A percentile compares a stretch with the other conserved stretches of the same genome.
Evolutionary conservation across 1,140 invertebrate genomes (phyloP).

Genomic region (Drosophila suzukii): DNA sequence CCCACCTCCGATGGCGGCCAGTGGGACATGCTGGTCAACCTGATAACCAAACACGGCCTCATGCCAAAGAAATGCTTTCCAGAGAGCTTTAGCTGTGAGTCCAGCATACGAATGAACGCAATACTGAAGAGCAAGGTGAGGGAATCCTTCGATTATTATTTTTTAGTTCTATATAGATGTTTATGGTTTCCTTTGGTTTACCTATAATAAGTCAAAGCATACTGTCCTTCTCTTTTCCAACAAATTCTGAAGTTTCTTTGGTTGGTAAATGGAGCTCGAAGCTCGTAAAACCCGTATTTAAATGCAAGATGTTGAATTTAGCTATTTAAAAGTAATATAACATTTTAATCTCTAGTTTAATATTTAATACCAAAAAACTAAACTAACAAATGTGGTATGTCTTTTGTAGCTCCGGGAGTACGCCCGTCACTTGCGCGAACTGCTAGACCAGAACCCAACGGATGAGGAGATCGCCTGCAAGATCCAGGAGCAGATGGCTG

Average conservation of each 20-base stretch:
- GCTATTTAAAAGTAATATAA: too few relatives aligned
- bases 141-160: too few relatives aligned
- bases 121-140: conserved; percentile 91
- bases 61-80: conserved; percentile 95
- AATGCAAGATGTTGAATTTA: too few relatives aligned
- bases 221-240: too few relatives aligned
- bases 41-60: conserved; percentile 94
- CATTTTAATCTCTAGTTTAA: too few relatives aligned
- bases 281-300: too few relatives aligned
- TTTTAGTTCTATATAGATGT: too few relatives aligned
- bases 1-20: conserved; percentile 94
- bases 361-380: too few relatives aligned
- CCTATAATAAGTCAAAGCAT: too few relatives aligned
- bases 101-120: conserved; percentile 89
- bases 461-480: conserved; percentile 85
- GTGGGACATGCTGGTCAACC: conserved; percentile 95
- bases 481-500: conserved; percentile 89
- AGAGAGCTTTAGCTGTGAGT: conserved; percentile 91
- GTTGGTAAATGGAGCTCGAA: too few relatives aligned
- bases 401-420: conserved; percentile 90
- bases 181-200: too few relatives aligned
- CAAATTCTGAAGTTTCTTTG: too few relatives aligned
- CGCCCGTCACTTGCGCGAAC: conserved; percentile 88
- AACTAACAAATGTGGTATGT: not conserved
- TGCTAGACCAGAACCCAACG: conserved; percentile 85